Conservation (phyloP, 1,140 invertebrate species). For the Calosoma granatense region DNA sequence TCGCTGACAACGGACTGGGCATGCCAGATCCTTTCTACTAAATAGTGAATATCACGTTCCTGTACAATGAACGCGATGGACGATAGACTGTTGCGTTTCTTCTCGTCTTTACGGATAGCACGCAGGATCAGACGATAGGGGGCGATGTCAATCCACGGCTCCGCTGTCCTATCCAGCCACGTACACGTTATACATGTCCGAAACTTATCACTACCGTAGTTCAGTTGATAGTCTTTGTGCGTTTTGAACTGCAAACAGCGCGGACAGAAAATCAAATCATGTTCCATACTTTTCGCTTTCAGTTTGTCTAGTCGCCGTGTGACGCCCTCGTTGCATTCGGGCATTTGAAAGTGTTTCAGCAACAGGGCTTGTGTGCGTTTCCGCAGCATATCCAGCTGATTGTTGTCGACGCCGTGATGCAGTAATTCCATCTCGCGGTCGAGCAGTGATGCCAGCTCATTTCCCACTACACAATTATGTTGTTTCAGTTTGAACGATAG, state of each 20-base stretch:
- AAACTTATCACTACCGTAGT: slow-evolving; percentile 32
- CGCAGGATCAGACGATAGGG: slow-evolving; percentile 49
- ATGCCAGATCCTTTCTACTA: slow-evolving; percentile 57
- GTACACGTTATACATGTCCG: slow-evolving; percentile 42
- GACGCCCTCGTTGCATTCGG: slow-evolving; percentile 41
- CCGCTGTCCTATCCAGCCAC: slow-evolving; percentile 39
- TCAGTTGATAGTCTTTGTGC: slow-evolving; percentile 38
- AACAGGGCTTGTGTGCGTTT: slow-evolving; percentile 43
- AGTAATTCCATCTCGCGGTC: slow-evolving; percentile 50
- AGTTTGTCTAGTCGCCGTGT: slow-evolving; percentile 38
- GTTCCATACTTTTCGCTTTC: slow-evolving; percentile 38
- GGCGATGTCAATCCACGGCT: slow-evolving; percentile 44
- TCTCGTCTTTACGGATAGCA: slow-evolving; percentile 48
- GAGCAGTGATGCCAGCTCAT: slow-evolving; percentile 44
- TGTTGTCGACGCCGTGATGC: slow-evolving; percentile 36
- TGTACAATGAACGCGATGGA: slow-evolving; percentile 49
- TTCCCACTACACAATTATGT: slow-evolving; percentile 41
- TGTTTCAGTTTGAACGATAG: slow-evolving; percentile 43
- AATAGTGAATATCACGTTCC: slow-evolving; percentile 50
- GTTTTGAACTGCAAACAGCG: slow-evolving; percentile 43
- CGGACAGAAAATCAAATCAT: slow-evolving; percentile 40
- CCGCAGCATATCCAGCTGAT: slow-evolving; percentile 43
- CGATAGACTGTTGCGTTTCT: slow-evolving; percentile 39
- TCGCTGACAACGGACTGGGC: slow-evolving; percentile 53
- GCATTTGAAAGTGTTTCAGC: slow-evolving; percentile 41